A percentile compares a stretch with the other conserved stretches of the same genome.
Evolutionary conservation across 2,797 vertebrate species (phyloP).

Genomic region (Rhincodon typus): DNA sequence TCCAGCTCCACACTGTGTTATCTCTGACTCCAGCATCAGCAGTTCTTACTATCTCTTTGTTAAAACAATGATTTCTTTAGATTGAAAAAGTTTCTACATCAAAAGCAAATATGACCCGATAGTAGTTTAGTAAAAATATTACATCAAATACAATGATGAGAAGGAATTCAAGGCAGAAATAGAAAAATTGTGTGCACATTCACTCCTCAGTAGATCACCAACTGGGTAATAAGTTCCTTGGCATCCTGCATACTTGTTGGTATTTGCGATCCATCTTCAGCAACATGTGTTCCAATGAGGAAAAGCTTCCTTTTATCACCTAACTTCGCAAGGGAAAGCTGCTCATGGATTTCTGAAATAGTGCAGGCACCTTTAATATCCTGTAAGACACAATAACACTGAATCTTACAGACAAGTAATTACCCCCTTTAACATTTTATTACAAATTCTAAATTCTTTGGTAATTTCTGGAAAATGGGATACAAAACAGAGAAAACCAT

Average conservation of each 20-base stretch:
- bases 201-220: conserved; percentile 51
- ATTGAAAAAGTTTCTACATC: neutral
- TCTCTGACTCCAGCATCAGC: no score
- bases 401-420: neutral
- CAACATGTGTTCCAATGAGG: conserved; percentile 75
- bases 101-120: neutral
- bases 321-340: conserved; percentile 64
- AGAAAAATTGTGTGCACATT: neutral
- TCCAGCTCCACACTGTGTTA: neutral
- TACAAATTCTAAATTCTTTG: neutral
- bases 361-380: conserved; percentile 70
- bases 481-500: neutral
- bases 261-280: conserved; percentile 56
- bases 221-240: conserved; percentile 72
- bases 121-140: conserved; percentile 16
- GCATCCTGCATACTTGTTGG: conserved; percentile 71
- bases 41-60: neutral
- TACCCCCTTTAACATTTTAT: neutral
- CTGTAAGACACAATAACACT: conserved; percentile 50
- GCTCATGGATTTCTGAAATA: conserved; percentile 82
- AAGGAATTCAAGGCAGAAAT: neutral
- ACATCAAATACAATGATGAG: neutral
- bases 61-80: neutral
- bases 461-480: neutral
- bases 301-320: conserved; percentile 74